Evolutionary conservation across 2,888 invertebrate species (phyloP).

Genomic region (Phortica magna): DNA sequence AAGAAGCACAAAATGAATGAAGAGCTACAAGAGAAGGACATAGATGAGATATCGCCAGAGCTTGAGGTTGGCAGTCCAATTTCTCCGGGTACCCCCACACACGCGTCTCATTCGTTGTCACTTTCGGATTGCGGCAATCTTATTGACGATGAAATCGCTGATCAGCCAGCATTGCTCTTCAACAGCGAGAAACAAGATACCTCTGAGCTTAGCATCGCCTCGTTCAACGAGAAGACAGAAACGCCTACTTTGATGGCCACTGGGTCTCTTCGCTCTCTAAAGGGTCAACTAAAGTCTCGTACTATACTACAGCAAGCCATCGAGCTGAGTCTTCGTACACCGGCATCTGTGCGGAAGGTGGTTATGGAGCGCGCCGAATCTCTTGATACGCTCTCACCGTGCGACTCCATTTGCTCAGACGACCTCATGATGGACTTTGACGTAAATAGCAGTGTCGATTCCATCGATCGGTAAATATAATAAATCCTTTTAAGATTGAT

Average conservation of each 20-base stretch:
- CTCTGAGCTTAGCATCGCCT: constrained; percentile 53
- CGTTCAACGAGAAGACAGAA: constrained; percentile 78
- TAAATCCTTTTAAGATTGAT: background rate
- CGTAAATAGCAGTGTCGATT: constrained; percentile 78
- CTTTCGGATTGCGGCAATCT: constrained; percentile 87
- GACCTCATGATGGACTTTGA: constrained; percentile 94
- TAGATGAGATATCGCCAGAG: constrained; percentile 78
- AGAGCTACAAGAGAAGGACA: constrained; percentile 78
- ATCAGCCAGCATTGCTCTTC: constrained; percentile 91
- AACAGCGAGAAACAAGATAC: constrained; percentile 80
- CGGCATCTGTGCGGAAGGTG: constrained; percentile 73
- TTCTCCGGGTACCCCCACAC: constrained; percentile 88
- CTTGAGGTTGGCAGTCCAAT: constrained; percentile 79
- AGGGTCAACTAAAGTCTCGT: constrained; percentile 71
- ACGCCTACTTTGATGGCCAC: constrained; percentile 77
- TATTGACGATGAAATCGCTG: constrained; percentile 93
- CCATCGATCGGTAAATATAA: constrained; percentile 73
- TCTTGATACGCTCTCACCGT: constrained; percentile 89
- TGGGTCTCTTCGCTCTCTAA: constrained; percentile 70
- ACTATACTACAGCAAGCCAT: constrained; percentile 77
- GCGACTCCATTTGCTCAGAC: constrained; percentile 90
- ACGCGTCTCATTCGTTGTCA: constrained; percentile 87
- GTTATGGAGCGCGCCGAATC: constrained; percentile 84
- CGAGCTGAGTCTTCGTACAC: constrained; percentile 77
- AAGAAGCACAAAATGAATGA: constrained; percentile 77